Conservation (phyloP, 2,888 invertebrate genomes). For the Osedax fenrisi region DNA sequence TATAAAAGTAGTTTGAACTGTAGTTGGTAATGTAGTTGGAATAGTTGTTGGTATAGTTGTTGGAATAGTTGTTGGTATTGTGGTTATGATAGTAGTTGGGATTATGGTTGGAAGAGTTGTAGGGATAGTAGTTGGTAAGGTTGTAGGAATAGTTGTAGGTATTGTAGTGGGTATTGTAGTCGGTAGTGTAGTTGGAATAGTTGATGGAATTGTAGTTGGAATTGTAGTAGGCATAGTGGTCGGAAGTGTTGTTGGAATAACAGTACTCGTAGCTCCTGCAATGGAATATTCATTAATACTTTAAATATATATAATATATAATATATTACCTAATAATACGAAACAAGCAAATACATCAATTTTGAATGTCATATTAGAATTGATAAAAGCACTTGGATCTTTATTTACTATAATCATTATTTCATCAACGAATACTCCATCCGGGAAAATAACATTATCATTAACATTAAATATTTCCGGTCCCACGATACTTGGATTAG, state of each 20-base stretch:
- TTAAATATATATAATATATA: too few species aligned
- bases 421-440: conserved; percentile 3
- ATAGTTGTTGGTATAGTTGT: not conserved
- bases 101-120: not conserved
- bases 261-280: not conserved
- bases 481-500: not conserved
- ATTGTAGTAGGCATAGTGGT: not conserved
- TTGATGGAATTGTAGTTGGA: not conserved
- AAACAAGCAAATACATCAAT: not conserved
- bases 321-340: not conserved
- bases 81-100: not conserved
- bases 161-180: not conserved
- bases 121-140: not conserved
- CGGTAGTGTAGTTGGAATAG: not conserved
- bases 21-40: not conserved
- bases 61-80: not conserved
- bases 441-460: conserved; percentile 9
- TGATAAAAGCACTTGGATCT: not conserved
- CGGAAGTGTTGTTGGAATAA: not conserved
- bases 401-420: not conserved
- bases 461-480: conserved; percentile 4
- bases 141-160: not conserved
- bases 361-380: not conserved
- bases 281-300: not conserved
- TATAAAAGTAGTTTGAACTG: not conserved